Conservation (phyloP, 2,113 vertebrate species). For the Psittacula cyanocephala region DNA sequence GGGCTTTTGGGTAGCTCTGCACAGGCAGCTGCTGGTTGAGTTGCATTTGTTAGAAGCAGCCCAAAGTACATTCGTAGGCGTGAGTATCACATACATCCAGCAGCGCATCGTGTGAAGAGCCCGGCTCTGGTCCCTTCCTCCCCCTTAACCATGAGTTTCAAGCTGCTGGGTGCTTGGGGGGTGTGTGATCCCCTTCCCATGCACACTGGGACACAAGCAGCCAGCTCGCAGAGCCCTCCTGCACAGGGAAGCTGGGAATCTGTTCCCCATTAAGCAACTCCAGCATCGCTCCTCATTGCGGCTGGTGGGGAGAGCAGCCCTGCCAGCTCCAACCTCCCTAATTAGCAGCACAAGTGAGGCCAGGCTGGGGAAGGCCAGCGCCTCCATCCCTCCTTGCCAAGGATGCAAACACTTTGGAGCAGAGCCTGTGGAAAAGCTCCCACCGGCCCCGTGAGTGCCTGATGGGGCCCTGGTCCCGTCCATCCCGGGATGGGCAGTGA, state of each 20-base stretch:
- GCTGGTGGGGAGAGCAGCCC: not conserved
- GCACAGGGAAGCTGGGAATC: not conserved
- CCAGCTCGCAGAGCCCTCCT: not conserved
- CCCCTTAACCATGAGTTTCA: not conserved
- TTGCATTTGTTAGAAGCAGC: not conserved
- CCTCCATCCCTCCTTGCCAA: conserved; percentile 19
- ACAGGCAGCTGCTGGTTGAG: not conserved
- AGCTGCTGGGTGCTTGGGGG: not conserved
- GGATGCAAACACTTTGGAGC: conserved; percentile 1
- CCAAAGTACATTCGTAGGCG: fast-evolving
- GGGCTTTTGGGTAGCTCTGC: not conserved
- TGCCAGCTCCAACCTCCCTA: conserved; percentile 33
- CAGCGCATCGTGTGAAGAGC: fast-evolving
- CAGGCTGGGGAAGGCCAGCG: not conserved
- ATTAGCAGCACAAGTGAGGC: conserved; percentile 42
- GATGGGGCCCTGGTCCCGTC: fast-evolving
- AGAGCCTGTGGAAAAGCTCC: not conserved
- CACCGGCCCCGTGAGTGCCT: fast-evolving
- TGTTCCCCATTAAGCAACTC: conserved; percentile 13
- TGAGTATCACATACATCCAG: not conserved
- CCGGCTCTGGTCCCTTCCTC: not conserved
- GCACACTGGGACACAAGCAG: fast-evolving
- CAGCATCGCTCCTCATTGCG: not conserved
- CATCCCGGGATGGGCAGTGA: fast-evolving
- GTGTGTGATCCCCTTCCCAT: not conserved